Conservation (phyloP, 1,140 invertebrate genomes). For the Rhagoletis zephyria region DNA sequence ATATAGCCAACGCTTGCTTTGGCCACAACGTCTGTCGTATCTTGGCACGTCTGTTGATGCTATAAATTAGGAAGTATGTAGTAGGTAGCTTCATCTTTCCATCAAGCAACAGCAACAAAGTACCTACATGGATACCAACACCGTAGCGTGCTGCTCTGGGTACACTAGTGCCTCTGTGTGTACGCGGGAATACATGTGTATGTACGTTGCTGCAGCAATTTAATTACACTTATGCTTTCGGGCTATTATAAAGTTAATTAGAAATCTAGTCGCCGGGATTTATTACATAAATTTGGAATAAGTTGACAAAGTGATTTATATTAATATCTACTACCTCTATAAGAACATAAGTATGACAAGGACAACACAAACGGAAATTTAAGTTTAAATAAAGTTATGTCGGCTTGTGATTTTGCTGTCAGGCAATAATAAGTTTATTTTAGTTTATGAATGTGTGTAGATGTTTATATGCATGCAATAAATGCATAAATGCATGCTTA, state of each 20-base stretch:
- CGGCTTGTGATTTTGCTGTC: not conserved
- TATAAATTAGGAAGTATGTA: not conserved
- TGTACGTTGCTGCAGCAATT: not conserved
- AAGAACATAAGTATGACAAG: not conserved
- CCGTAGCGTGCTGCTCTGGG: not conserved
- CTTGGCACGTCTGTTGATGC: conserved; percentile 24
- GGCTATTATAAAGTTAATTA: conserved; percentile 48
- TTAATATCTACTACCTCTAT: not conserved
- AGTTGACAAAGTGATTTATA: conserved; percentile 51
- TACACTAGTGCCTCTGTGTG: not conserved
- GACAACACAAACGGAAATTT: not conserved
- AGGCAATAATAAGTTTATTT: conserved; percentile 17
- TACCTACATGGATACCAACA: not conserved
- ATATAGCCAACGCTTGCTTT: not conserved
- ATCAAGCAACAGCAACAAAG: not conserved
- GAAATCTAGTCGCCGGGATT: conserved; percentile 40
- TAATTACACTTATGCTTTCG: conserved; percentile 39
- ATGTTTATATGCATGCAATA: no score
- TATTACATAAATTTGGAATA: conserved; percentile 40
- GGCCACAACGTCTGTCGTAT: not conserved
- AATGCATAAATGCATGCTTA: no score
- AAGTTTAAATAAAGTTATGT: not conserved
- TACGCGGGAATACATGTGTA: not conserved
- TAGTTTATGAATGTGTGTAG: not conserved
- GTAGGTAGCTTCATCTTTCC: not conserved